A percentile compares a stretch with the other conserved stretches of the same genome.
Evolutionary conservation across 37 sponge, comb jelly and placozoan genomes (phyloP).

Genomic region (Dysidea cf. avara): DNA sequence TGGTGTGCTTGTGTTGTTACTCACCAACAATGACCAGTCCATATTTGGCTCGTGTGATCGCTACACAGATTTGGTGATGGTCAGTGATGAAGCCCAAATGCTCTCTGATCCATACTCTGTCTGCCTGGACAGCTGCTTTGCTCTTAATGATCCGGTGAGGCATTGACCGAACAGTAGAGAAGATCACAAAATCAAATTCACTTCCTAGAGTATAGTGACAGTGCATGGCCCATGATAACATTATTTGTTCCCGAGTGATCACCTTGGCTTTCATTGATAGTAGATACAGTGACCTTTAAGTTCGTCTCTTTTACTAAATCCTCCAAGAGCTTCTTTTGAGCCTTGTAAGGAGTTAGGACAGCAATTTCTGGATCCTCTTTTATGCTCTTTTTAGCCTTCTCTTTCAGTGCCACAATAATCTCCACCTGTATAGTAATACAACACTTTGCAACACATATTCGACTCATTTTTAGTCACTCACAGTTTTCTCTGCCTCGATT

Average conservation of each 20-base stretch:
- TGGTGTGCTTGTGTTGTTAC: too few species aligned
- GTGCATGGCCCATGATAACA: too few species aligned
- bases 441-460: background rate
- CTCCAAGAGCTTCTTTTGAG: slow-evolving; percentile 28
- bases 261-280: slow-evolving; percentile 76
- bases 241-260: background rate
- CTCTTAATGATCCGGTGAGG: background rate
- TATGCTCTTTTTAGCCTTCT: background rate
- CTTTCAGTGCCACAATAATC: slow-evolving; percentile 20
- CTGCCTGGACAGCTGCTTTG: slow-evolving; percentile 20
- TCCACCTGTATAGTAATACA: background rate
- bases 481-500: slow-evolving; percentile 1
- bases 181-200: slow-evolving; percentile 49
- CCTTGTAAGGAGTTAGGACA: slow-evolving; percentile 54
- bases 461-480: too few species aligned
- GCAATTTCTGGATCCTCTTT: slow-evolving; percentile 30
- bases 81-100: slow-evolving; percentile 54
- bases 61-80: slow-evolving; percentile 55
- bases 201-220: too few species aligned
- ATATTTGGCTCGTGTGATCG: slow-evolving; percentile 42
- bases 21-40: slow-evolving; percentile 61
- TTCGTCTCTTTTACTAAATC: slow-evolving; percentile 2
- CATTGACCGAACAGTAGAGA: slow-evolving; percentile 53
- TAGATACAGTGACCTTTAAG: slow-evolving; percentile 14
- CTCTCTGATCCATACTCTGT: slow-evolving; percentile 49